Conservation (phyloP, 2,797 vertebrate genomes). For the Acipenser transmontanus region DNA sequence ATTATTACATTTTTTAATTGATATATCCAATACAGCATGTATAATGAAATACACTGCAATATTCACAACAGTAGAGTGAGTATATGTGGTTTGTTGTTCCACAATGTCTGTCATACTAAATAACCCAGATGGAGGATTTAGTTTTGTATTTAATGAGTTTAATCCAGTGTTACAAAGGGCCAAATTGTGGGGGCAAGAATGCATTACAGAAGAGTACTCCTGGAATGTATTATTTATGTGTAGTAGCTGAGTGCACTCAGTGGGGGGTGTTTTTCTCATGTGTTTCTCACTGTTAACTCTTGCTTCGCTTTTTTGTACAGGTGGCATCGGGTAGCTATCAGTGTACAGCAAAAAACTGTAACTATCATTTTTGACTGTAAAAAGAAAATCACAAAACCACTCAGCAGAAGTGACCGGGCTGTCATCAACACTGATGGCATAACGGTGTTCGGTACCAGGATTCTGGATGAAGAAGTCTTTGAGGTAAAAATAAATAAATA, state of each 20-base stretch:
- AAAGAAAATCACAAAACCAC: slow-evolving; percentile 79
- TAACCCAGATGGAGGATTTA: slow-evolving; percentile 69
- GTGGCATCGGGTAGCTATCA: slow-evolving; percentile 96
- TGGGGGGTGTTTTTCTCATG: slow-evolving; percentile 49
- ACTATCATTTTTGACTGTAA: slow-evolving; percentile 94
- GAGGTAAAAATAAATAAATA: slow-evolving; percentile 61
- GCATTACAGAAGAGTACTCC: slow-evolving; percentile 40
- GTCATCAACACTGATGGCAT: slow-evolving; percentile 79
- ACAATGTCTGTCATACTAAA: slow-evolving; percentile 70
- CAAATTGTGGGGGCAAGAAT: slow-evolving; percentile 65
- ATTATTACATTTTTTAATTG: too few relatives aligned
- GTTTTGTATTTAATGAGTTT: slow-evolving; percentile 73
- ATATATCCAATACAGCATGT: too few relatives aligned
- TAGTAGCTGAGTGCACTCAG: slow-evolving; percentile 37
- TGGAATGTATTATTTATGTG: slow-evolving; percentile 56
- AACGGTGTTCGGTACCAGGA: slow-evolving; percentile 85
- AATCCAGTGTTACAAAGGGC: slow-evolving; percentile 70
- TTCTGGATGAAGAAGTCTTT: slow-evolving; percentile 88
- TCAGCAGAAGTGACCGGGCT: slow-evolving; percentile 74
- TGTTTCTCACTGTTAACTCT: slow-evolving; percentile 38
- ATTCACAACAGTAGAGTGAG: too few relatives aligned
- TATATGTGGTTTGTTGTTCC: slow-evolving; percentile 41
- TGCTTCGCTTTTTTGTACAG: slow-evolving; percentile 44
- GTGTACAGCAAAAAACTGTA: slow-evolving; percentile 89
- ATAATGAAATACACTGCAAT: too few relatives aligned